Conservation (phyloP, 2,113 vertebrate genomes). For the Synodontis membranacea region DNA sequence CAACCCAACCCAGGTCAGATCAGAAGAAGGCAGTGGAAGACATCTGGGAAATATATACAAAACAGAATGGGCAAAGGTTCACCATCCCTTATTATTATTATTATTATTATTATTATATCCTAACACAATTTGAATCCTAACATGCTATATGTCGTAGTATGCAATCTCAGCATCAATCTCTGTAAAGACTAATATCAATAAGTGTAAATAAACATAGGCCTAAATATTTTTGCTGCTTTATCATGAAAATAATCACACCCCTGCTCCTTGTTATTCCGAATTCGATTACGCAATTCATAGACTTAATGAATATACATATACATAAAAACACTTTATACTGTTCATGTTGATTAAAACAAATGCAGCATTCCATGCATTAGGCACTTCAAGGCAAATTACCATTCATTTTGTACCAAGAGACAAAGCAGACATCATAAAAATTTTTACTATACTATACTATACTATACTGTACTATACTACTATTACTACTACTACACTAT, state of each 20-base stretch:
- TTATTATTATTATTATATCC: background rate
- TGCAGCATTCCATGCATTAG: background rate
- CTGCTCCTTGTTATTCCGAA: background rate
- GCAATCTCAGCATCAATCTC: background rate
- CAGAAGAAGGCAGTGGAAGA: background rate
- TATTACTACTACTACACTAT: too few relatives aligned
- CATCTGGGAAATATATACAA: background rate
- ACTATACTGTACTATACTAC: too few relatives aligned
- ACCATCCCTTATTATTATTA: background rate
- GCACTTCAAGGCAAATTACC: background rate
- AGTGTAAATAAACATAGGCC: background rate
- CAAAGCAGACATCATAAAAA: background rate
- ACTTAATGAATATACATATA: background rate
- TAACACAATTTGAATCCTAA: background rate
- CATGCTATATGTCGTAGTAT: background rate
- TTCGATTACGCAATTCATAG: background rate
- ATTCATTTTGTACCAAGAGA: background rate
- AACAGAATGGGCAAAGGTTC: background rate
- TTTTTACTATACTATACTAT: background rate
- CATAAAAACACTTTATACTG: too few relatives aligned
- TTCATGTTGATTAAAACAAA: background rate
- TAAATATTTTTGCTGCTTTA: background rate
- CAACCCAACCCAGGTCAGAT: background rate
- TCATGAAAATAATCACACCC: background rate
- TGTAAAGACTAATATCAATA: background rate